A percentile compares a stretch with the other conserved stretches of the same genome.
phyloP scores from a whole-genome alignment of 2,888 invertebrate genomes.

The Protodeltote pygarga region DNA sequence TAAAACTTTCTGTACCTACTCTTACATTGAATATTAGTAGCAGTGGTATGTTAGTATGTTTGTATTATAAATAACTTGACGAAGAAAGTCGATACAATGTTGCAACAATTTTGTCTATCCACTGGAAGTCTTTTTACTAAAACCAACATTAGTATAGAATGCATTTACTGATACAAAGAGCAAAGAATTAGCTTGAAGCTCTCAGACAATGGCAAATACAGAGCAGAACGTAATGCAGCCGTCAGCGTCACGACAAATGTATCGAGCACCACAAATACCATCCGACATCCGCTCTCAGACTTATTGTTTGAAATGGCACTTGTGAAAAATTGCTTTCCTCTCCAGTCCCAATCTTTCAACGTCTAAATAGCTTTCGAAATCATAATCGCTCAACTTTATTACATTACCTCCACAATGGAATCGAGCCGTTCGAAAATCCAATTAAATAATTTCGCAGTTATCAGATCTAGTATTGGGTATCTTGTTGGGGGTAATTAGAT shows the following conservation, averaged over 20 bases:
- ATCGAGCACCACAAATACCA: slow-evolving; percentile 75
- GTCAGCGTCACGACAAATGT: slow-evolving; percentile 73
- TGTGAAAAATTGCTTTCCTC: slow-evolving; percentile 71
- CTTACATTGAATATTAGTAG: slow-evolving; percentile 11
- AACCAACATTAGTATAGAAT: slow-evolving; percentile 63
- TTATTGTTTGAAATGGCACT: slow-evolving; percentile 75
- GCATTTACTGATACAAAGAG: slow-evolving; percentile 70
- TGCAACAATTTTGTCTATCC: no score
- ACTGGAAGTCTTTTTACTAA: slow-evolving; percentile 48
- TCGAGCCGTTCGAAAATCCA: slow-evolving; percentile 56
- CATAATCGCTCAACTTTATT: slow-evolving; percentile 28
- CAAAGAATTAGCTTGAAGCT: slow-evolving; percentile 71
- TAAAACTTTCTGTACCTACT: slow-evolving; percentile 33
- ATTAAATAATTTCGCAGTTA: slow-evolving; percentile 66
- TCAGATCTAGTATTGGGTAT: slow-evolving; percentile 70
- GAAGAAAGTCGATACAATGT: no score
- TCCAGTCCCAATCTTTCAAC: slow-evolving; percentile 49
- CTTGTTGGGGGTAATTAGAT: slow-evolving; percentile 78
- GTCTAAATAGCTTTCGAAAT: slow-evolving; percentile 45
- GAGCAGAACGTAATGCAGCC: slow-evolving; percentile 67
- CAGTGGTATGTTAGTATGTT: slow-evolving; percentile 3
- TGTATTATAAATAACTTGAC: slow-evolving; percentile 15
- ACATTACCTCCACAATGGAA: slow-evolving; percentile 28
- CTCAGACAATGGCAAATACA: slow-evolving; percentile 80
- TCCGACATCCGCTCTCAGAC: slow-evolving; percentile 68